A percentile compares a stretch with the other conserved stretches of the same genome.
Conservation (phyloP, 2,797 vertebrate genomes). For the Poeciliopsis infans region DNA sequence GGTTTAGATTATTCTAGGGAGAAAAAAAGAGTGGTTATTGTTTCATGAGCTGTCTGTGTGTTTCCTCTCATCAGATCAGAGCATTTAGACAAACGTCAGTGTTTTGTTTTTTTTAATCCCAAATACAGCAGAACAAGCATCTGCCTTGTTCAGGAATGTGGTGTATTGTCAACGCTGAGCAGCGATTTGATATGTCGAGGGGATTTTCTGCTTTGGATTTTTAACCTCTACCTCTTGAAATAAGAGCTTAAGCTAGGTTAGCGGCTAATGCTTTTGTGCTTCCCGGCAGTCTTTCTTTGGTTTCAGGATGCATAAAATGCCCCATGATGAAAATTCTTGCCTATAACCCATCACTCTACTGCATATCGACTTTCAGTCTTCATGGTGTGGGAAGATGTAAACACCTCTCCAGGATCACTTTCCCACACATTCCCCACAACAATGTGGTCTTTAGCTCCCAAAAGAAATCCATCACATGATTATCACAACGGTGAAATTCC, state of each 20-base stretch:
- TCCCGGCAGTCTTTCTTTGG: background rate
- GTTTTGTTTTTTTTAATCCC: background rate
- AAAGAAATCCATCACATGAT: background rate
- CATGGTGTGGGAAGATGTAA: background rate
- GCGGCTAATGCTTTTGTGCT: background rate
- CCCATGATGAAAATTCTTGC: background rate
- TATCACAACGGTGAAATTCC: background rate
- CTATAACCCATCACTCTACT: background rate
- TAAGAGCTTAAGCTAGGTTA: background rate
- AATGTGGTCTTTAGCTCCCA: background rate
- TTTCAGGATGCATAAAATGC: background rate
- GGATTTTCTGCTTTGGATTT: background rate
- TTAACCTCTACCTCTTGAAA: background rate
- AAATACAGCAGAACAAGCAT: background rate
- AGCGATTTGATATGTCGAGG: background rate
- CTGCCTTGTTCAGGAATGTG: background rate
- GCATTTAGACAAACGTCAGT: background rate
- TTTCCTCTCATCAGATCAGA: background rate
- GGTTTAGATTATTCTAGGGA: background rate
- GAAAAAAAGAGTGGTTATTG: too few relatives aligned
- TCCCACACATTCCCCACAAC: background rate
- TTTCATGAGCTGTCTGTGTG: background rate
- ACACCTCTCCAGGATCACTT: background rate
- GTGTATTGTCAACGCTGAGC: background rate
- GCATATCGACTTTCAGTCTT: background rate